Evolutionary conservation across 2,797 vertebrate species (phyloP), one percentile per base, ranked within the genome.

Genomic region (Argya squamiceps): DNA sequence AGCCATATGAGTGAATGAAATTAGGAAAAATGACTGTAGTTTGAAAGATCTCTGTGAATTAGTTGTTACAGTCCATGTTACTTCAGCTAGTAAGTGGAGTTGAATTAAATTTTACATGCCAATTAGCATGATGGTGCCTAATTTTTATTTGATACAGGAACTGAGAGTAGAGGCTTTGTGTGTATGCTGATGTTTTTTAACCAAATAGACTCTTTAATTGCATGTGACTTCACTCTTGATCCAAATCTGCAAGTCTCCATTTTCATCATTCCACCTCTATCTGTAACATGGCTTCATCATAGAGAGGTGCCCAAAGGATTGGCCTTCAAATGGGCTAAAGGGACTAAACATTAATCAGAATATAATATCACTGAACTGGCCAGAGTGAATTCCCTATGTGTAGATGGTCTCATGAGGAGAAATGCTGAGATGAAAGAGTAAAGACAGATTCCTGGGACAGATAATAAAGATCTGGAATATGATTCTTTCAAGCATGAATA

Each of bases 161-260:
- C 12, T 32, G 26, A 64, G 4, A 60, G 6, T 11, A 50, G 17
- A 21, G 19, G 1, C 2, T 12, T 29, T 69, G 0, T 36, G 0
- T 39, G 1, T 10, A 5, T 47, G 8, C 9, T 23, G 11, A 2
- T n/a, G 2, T 7, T 41, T 84, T 67, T 59, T 53, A 76, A 90
- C 8, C 7, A 59, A 89, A 80, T 46, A 22, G 58, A 6, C 3
- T 75, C 19, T 60, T 17, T 17, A 46, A 50, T 60, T 43, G 8
- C 7, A 3, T 27, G 5, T 49, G 20, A 46, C 32, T 88, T 63
- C 13, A 27, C 2, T 63, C 15, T 62, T 80, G 4, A 18, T 65
- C 15, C 29, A 63, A 59, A 79, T 37, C 22, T 55, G 2, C 19
- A 62, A 29, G 13, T 41, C 86, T 71, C 22, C 12, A 13, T 34